phyloP scores from a whole-genome alignment of 2,888 invertebrate genomes.

The Hybos culiciformis region DNA sequence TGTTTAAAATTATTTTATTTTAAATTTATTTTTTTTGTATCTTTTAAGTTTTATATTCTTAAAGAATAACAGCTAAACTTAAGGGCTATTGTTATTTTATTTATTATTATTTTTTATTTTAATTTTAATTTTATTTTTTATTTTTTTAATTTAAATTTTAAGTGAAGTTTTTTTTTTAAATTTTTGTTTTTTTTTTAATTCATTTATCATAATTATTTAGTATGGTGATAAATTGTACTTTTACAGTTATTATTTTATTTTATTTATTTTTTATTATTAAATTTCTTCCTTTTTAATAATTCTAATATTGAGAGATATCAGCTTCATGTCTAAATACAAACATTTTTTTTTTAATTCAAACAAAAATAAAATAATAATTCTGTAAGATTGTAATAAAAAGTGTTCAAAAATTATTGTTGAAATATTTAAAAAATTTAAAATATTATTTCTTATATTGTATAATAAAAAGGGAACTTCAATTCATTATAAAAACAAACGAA shows the following conservation, averaged over 20 bases:
- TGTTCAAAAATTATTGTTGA: no score
- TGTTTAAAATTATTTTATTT: not conserved
- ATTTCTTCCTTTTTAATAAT: no score
- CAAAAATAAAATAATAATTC: no score
- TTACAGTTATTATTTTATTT: not conserved
- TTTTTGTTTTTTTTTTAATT: not conserved
- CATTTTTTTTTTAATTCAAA: no score
- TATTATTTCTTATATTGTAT: no score
- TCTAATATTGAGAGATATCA: no score
- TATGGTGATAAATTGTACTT: constrained; percentile 1
- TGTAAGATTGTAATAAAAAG: no score
- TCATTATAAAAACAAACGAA: no score
- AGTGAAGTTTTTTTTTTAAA: constrained; percentile 9
- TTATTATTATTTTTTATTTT: not conserved
- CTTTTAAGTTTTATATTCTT: constrained; percentile 12
- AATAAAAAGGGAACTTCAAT: no score
- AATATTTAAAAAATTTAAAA: no score
- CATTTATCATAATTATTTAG: not conserved
- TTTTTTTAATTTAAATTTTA: not conserved
- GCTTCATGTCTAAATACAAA: no score
- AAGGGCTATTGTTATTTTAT: constrained; percentile 14
- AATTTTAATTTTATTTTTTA: not conserved
- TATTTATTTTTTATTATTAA: not conserved
- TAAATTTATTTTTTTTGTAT: constrained; percentile 3
- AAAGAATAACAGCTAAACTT: constrained; percentile 20